Conservation (phyloP, 2,113 vertebrate genomes). For the Erythrocebus patas region DNA sequence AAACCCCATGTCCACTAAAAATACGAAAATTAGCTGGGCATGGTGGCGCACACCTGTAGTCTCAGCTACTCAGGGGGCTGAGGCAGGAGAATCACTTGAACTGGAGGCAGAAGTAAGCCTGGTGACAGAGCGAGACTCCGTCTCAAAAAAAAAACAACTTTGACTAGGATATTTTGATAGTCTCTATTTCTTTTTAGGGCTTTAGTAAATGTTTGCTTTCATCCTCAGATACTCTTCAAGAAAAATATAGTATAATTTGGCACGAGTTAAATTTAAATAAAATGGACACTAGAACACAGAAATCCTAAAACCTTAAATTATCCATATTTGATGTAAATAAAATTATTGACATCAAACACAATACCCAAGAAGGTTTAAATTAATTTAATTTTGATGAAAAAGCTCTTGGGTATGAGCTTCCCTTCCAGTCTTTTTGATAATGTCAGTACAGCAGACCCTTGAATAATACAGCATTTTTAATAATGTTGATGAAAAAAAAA, state of each 20-base stretch:
- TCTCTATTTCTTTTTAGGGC: neutral
- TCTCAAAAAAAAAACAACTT: neutral
- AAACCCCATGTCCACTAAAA: too few species aligned
- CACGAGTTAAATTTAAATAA: constrained; percentile 32
- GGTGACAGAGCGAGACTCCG: too few species aligned
- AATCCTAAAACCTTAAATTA: constrained; percentile 10
- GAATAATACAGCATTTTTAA: neutral
- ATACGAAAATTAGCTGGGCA: too few species aligned
- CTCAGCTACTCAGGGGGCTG: too few species aligned
- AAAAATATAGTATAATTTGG: neutral
- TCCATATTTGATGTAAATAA: neutral
- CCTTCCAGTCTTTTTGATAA: neutral
- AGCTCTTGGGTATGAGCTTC: neutral
- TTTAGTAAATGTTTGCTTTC: neutral
- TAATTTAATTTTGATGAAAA: constrained; percentile 17
- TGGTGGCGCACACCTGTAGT: too few species aligned
- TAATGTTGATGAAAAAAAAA: neutral
- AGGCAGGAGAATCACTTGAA: too few species aligned
- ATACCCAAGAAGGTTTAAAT: constrained; percentile 23
- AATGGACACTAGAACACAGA: neutral
- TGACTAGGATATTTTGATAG: neutral
- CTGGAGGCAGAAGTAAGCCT: too few species aligned
- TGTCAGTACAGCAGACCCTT: neutral
- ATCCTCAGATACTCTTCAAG: neutral
- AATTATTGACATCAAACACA: neutral